Evolutionary conservation across 2,888 invertebrate species (phyloP), one percentile per base, ranked within the genome.

Genomic region (Scaeva pyrastri): DNA sequence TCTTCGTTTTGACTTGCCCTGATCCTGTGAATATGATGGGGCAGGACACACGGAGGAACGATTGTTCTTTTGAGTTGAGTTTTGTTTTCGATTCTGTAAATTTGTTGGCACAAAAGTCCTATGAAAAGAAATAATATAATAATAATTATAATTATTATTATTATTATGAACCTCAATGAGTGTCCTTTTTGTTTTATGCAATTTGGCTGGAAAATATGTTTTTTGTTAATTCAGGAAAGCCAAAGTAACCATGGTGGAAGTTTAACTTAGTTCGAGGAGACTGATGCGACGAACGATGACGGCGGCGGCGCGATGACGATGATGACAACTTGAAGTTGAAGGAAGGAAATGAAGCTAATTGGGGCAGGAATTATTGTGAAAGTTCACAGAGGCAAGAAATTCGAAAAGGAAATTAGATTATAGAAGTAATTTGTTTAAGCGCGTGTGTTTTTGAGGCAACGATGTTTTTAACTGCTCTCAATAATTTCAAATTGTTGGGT

Each of bases 11-110:
- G 19, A 41, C 45, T 43, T 26, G 23, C 14, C n/a, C n/a, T 14
- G n/a, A n/a, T 2, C 31, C 8, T 31, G 2, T 41, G 48, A 12
- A 39, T 39, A 12, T 52, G 14, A 7, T 50, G 1, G 2, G 6
- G 1, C 10, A 1, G 2, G n/a, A n/a, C n/a, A n/a, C n/a, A n/a
- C n/a, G 21, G n/a, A 43, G 31, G 19, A 66, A 3, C 31, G 45
- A 52, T 39, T 68, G 68, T 39, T 39, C 66, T 50, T 31, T 70
- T 31, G 58, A 39, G 56, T 70, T 31, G 68, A 39, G 56, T 36
- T 55, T 50, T 75, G 56, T 56, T 58, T 76, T 68, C 48, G 66
- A 76, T 68, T 76, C 16, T 52, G 12, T 36, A 36, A 36, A 50
- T 66, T 68, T 68, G 23, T 50, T 68, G 23, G 52, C 39, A 68